Evolutionary conservation across 2,888 invertebrate species (phyloP), one percentile per base, ranked within the genome.

Genomic region (Baccha elongata): DNA sequence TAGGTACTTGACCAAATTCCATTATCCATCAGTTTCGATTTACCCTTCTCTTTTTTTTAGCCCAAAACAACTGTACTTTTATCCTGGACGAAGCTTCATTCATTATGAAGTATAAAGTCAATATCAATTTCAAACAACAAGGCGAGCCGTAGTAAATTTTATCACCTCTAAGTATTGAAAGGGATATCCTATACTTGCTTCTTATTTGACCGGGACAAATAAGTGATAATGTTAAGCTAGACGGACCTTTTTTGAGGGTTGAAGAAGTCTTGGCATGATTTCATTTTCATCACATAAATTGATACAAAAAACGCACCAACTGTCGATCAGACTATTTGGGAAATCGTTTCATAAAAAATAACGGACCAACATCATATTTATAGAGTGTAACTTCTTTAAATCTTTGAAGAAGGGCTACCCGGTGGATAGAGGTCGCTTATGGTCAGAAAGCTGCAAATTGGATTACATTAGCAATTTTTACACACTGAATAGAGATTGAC

Each of bases 401-500:
- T 21, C 13, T 29, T 21, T 11, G 50, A 37, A 32, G 35, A 32
- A 11, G n/a, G 21, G n/a, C n/a, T n/a, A n/a, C n/a, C n/a, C n/a
- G 13, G 8, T 10, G 46, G 21, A 32, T 32, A 8, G 29, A 60
- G 58, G 76, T 76, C 67, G 52, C 58, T 72, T 71, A 60, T 53
- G 81, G 76, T 76, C 76, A 67, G 71, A 50, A 60, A 40, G 10
- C 35, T 53, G 26, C 13, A 65, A 62, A 76, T 76, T 48, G 40
- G 71, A 67, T 76, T 76, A 81, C 76, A 71, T 76, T 76, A 76
- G 65, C 58, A 76, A 76, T 81, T 81, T 32, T 60, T 58, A 67
- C 67, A 81, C 62, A 76, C 65, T 81, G 81, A 81, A 81, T 76
- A 46, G 71, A 71, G 67, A 81, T 81, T 76, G 81, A 76, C 81